Conservation (phyloP, 2,888 invertebrate genomes). For the Craniophora ligustri region DNA sequence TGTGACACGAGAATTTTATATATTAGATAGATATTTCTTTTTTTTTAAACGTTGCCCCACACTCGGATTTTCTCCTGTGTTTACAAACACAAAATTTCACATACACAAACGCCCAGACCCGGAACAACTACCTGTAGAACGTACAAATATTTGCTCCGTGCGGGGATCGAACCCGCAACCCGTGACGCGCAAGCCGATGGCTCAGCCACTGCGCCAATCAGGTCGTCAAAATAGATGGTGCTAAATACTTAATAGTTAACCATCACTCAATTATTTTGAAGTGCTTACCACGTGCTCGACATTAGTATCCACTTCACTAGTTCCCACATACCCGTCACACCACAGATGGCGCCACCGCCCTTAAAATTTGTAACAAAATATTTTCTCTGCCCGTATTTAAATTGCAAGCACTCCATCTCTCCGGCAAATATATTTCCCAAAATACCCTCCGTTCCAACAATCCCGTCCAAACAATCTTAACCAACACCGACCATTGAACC, state of each 20-base stretch:
- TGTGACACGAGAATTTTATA: no score
- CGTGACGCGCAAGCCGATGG: no score
- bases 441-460: slow-evolving; percentile 8
- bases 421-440: slow-evolving; percentile 30
- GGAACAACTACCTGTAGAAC: no score
- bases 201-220: no score
- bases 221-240: no score
- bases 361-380: slow-evolving; percentile 28
- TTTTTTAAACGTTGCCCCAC: no score
- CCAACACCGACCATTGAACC: slow-evolving; percentile 34
- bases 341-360: slow-evolving; percentile 21
- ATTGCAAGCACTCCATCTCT: slow-evolving; percentile 39
- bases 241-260: slow-evolving; percentile 31
- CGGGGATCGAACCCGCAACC: no score
- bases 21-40: no score
- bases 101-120: no score
- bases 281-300: slow-evolving; percentile 26
- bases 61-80: no score
- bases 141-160: no score
- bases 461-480: slow-evolving; percentile 30
- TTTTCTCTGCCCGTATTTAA: slow-evolving; percentile 40
- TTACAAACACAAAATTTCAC: no score
- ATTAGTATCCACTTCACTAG: slow-evolving; percentile 34
- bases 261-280: slow-evolving; percentile 46
- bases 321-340: slow-evolving; percentile 29